Percentiles rank a stretch among this genome's conserved stretches.
phyloP scores from a whole-genome alignment of 2,888 invertebrate genomes.

The Nomada hirtipes region DNA sequence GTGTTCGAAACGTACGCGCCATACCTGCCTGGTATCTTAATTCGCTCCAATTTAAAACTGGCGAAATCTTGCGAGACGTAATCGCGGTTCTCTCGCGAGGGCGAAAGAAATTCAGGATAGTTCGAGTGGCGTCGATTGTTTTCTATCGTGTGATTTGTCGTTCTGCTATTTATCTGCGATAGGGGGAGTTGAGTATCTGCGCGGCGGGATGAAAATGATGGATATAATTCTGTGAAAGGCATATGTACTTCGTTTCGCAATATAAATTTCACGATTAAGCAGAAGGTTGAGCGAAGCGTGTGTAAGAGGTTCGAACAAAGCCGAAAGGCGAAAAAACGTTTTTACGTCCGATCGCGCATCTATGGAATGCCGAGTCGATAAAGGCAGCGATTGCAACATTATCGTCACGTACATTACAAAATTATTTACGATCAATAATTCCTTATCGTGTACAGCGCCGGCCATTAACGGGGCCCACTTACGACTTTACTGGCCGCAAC shows the following conservation, averaged over 20 bases:
- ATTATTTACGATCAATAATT: slow-evolving; percentile 73
- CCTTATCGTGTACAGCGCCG: slow-evolving; percentile 66
- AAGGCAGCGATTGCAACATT: slow-evolving; percentile 68
- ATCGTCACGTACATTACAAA: slow-evolving; percentile 70
- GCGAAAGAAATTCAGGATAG: background rate
- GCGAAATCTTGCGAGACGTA: background rate
- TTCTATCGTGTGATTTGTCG: too few relatives aligned
- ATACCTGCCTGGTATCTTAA: slow-evolving; percentile 28
- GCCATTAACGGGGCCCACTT: slow-evolving; percentile 71
- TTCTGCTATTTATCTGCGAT: too few relatives aligned
- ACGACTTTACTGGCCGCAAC: slow-evolving; percentile 61
- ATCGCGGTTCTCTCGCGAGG: background rate
- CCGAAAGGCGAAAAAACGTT: slow-evolving; percentile 19
- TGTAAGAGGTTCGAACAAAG: background rate
- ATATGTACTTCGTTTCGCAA: too few relatives aligned
- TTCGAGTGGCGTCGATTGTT: background rate
- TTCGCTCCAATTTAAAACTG: slow-evolving; percentile 33
- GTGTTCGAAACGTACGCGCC: slow-evolving; percentile 31
- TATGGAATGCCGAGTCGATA: slow-evolving; percentile 62
- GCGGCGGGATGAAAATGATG: background rate
- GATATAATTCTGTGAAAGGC: too few relatives aligned
- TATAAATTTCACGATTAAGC: too few relatives aligned
- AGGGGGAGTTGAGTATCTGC: too few relatives aligned
- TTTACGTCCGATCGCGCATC: slow-evolving; percentile 63
- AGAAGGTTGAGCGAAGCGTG: background rate